These are phyloP conservation scores for Oceanites oceanicus DNA, from an alignment of 2,113 vertebrate genomes.

Conservation along the genomic window DNA sequence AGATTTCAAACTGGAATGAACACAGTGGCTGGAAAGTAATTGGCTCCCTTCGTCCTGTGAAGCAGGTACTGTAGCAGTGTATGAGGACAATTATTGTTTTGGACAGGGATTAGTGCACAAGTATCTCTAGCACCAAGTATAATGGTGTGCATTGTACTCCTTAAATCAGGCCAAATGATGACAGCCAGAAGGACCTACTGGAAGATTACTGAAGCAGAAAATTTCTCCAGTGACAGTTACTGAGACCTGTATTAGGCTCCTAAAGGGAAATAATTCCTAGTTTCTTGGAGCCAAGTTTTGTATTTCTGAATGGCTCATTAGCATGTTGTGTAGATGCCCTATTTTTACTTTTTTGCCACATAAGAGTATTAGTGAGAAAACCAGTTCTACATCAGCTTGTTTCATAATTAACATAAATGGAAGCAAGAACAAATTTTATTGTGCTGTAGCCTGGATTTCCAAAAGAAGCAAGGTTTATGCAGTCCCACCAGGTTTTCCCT, in stretches of 20 bases:
- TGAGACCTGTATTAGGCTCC: background rate
- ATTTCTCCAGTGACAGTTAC: background rate
- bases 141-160: background rate
- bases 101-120: background rate
- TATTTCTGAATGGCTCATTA: background rate
- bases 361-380: background rate
- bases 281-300: background rate
- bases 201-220: background rate
- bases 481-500: background rate
- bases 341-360: background rate
- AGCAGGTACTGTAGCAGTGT: conserved; percentile 72
- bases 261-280: background rate
- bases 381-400: background rate
- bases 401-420: background rate
- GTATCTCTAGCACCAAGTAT: background rate
- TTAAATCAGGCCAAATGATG: background rate
- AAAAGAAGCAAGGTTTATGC: background rate
- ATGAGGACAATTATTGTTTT: background rate
- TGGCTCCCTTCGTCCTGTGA: conserved; percentile 83
- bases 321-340: background rate
- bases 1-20: conserved; percentile 77
- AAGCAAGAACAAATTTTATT: background rate
- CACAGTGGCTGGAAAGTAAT: conserved; percentile 83
- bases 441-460: background rate
- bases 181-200: background rate